Conservation (phyloP, 2,113 vertebrate genomes). For the Apistogramma diplotaenia region DNA sequence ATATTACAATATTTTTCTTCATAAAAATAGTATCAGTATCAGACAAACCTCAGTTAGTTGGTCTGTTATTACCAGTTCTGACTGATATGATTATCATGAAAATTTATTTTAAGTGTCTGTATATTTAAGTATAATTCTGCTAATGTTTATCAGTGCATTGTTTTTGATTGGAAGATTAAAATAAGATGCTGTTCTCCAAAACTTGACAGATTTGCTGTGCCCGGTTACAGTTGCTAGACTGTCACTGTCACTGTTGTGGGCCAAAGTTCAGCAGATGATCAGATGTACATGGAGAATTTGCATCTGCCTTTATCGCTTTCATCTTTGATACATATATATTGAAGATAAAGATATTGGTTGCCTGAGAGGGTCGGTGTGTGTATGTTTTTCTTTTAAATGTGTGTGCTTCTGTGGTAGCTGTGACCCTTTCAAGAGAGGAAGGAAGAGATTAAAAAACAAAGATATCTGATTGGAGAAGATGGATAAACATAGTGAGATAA, state of each 20-base stretch:
- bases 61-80: not conserved
- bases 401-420: not conserved
- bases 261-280: not conserved
- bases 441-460: constrained; percentile 36
- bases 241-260: not conserved
- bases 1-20: not conserved
- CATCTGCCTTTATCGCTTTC: not conserved
- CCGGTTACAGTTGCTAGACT: not conserved
- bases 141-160: not conserved
- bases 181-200: not conserved
- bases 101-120: not conserved
- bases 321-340: not conserved
- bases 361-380: not conserved
- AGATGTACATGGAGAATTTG: not conserved
- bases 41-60: not conserved
- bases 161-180: not conserved
- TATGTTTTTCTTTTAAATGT: not conserved
- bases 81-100: not conserved
- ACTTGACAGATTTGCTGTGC: not conserved
- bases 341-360: not conserved
- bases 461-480: constrained; percentile 25
- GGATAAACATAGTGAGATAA: constrained; percentile 43
- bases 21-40: not conserved
- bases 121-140: not conserved
- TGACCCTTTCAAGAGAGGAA: constrained; percentile 24